These are phyloP conservation scores for Trichechus manatus DNA, from an alignment of 2,113 vertebrate species.

Conservation along the genomic window DNA sequence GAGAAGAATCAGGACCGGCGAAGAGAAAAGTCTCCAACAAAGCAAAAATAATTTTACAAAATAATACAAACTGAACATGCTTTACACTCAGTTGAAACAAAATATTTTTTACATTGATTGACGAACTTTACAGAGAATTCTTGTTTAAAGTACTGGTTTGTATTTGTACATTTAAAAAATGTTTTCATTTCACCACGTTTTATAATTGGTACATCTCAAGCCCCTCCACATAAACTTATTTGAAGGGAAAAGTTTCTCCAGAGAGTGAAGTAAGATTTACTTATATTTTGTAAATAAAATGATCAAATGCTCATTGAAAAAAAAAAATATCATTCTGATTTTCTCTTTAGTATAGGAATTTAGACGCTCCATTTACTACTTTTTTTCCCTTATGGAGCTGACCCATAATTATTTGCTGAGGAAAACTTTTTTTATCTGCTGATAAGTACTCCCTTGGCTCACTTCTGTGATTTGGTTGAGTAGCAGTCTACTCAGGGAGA, in stretches of 20 bases:
- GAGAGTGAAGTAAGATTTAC: constrained; percentile 66
- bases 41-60: constrained; percentile 83
- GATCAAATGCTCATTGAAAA: constrained; percentile 60
- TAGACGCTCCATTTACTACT: background rate
- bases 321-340: background rate
- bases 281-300: constrained; percentile 90
- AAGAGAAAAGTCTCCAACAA: constrained; percentile 87
- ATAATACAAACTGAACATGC: background rate
- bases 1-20: constrained; percentile 83
- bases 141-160: constrained; percentile 87
- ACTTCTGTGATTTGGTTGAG: constrained; percentile 50
- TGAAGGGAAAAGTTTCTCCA: constrained; percentile 65
- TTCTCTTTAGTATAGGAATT: background rate
- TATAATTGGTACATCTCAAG: constrained; percentile 79
- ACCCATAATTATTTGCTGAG: constrained; percentile 54
- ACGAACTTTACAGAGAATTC: constrained; percentile 78
- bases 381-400: background rate
- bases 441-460: constrained; percentile 35
- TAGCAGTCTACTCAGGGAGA: constrained; percentile 60
- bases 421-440: constrained; percentile 37
- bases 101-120: constrained; percentile 78
- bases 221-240: constrained; percentile 77
- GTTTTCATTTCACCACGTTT: constrained; percentile 85
- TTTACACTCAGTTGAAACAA: constrained; percentile 70
- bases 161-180: constrained; percentile 86